A percentile compares a stretch with the other conserved stretches of the same genome.
phyloP scores from a whole-genome alignment of 2,113 vertebrate genomes.

The Bubo bubo region DNA sequence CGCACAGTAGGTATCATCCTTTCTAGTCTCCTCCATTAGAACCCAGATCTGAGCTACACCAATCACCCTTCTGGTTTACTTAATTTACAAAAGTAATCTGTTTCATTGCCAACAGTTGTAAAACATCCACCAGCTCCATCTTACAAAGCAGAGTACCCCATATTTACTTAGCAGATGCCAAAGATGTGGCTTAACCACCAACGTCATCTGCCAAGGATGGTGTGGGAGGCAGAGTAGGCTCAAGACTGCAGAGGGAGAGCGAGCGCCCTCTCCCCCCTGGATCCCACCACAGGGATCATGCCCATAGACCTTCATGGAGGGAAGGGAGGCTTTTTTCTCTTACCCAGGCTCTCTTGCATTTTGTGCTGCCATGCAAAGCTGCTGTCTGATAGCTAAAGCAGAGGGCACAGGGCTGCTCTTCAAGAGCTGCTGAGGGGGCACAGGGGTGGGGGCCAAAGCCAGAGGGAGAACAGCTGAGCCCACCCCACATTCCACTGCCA shows the following conservation, averaged over 20 bases:
- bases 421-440: rapidly evolving
- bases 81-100: background rate
- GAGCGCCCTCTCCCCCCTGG: background rate
- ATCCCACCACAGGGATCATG: background rate
- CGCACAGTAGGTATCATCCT: background rate
- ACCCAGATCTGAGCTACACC: rapidly evolving
- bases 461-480: background rate
- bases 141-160: background rate
- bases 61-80: background rate
- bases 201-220: rapidly evolving
- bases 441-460: background rate
- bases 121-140: background rate
- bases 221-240: background rate
- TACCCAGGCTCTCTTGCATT: rapidly evolving
- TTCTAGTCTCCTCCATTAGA: background rate
- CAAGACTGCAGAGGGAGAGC: rapidly evolving
- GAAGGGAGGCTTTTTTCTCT: background rate
- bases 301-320: background rate
- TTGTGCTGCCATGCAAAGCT: background rate
- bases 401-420: rapidly evolving
- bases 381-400: background rate
- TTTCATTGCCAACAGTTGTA: background rate
- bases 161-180: background rate
- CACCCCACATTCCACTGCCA: background rate
- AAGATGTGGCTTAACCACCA: rapidly evolving